These are phyloP conservation scores for Cygnus buccinator DNA, from an alignment of 2,113 vertebrate genomes.

Conservation along the genomic window DNA sequence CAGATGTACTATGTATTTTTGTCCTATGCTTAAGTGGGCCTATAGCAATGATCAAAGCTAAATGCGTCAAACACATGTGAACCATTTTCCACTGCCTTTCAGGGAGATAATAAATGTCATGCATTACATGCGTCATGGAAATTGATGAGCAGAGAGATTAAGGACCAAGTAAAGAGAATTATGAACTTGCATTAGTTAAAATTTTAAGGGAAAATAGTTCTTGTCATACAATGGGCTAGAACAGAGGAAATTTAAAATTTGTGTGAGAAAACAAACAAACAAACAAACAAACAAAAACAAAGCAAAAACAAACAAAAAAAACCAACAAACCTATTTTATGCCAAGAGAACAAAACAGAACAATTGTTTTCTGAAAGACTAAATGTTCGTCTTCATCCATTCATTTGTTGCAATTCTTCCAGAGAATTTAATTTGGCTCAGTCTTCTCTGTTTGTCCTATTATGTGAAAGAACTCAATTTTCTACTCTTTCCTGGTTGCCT, in stretches of 20 bases:
- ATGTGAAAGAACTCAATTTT: background rate
- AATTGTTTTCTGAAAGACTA: background rate
- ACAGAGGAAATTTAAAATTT: background rate
- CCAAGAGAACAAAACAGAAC: background rate
- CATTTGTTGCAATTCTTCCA: background rate
- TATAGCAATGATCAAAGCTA: background rate
- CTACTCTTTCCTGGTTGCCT: background rate
- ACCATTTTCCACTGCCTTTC: background rate
- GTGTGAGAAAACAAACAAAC: background rate
- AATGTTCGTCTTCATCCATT: background rate
- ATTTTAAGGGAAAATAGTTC: background rate
- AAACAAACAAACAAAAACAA: too few species aligned
- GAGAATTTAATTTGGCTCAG: background rate
- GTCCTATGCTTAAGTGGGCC: background rate
- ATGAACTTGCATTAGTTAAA: background rate
- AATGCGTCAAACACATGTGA: background rate
- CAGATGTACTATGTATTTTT: background rate
- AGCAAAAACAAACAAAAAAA: too few species aligned
- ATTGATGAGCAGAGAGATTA: background rate
- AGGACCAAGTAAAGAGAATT: background rate
- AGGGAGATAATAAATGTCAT: background rate
- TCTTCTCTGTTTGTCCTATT: background rate
- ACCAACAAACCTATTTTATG: background rate
- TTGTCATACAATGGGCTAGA: background rate
- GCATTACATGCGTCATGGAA: background rate